These are phyloP conservation scores for Heliconius sara DNA, from an alignment of 2,888 invertebrate genomes.

Conservation along the genomic window DNA sequence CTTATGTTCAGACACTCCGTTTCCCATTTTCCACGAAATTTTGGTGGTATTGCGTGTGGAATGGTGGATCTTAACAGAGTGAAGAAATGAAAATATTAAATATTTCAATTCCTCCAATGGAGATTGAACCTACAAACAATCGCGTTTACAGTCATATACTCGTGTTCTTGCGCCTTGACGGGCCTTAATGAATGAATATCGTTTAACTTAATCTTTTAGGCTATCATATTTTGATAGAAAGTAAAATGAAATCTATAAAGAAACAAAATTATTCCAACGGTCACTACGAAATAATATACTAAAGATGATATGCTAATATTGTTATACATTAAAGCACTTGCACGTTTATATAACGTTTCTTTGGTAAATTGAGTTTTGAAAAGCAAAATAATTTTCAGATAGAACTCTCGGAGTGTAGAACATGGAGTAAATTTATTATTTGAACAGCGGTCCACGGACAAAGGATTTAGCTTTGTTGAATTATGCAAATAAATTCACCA, in stretches of 20 bases:
- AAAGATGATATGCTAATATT: slow-evolving; percentile 2
- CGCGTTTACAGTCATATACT: not conserved
- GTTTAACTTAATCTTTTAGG: no score
- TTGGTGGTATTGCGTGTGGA: not conserved
- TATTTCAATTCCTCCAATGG: not conserved
- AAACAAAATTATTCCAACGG: not conserved
- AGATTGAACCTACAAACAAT: not conserved
- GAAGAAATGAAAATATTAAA: not conserved
- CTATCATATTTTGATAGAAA: not conserved
- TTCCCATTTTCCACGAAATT: not conserved
- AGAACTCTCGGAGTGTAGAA: slow-evolving; percentile 75
- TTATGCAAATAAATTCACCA: slow-evolving; percentile 84
- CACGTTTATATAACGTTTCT: slow-evolving; percentile 32
- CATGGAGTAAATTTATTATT: slow-evolving; percentile 82
- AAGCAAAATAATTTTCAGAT: slow-evolving; percentile 77
- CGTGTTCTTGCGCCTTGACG: not conserved
- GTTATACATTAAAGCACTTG: slow-evolving; percentile 9
- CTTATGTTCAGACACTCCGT: not conserved
- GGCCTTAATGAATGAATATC: not conserved
- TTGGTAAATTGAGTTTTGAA: slow-evolving; percentile 59
- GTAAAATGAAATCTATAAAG: not conserved
- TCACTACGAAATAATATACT: slow-evolving; percentile 1
- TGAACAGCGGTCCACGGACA: slow-evolving; percentile 76
- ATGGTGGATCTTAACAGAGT: not conserved
- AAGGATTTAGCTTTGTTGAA: slow-evolving; percentile 82